Evolutionary conservation across 2,888 invertebrate genomes (phyloP).

Genomic region (Metalampra italica): DNA sequence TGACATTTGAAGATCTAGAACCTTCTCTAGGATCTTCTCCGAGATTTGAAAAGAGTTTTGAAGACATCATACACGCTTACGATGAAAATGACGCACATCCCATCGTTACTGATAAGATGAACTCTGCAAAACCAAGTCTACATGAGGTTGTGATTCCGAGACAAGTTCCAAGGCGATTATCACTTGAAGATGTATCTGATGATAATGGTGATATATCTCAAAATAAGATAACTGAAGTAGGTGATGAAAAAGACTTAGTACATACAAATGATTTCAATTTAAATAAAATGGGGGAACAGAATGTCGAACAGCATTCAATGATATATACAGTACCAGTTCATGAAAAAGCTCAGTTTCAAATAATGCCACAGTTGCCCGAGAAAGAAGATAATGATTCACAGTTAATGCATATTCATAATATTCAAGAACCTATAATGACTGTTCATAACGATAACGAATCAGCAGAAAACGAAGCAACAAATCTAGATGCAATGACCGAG

Average conservation of each 20-base stretch:
- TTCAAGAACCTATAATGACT: too few species aligned
- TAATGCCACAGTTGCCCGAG: not conserved
- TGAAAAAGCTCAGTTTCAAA: not conserved
- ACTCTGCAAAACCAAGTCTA: constrained; percentile 56
- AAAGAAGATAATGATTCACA: not conserved
- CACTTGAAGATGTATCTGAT: not conserved
- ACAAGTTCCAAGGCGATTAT: constrained; percentile 9
- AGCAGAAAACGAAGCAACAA: not conserved
- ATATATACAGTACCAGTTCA: not conserved
- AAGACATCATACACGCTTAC: constrained; percentile 63
- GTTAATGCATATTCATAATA: too few species aligned
- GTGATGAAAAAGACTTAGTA: not conserved
- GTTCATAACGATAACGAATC: not conserved
- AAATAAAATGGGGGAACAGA: not conserved
- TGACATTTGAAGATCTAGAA: constrained; percentile 45
- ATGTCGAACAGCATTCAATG: not conserved
- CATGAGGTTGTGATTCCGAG: constrained; percentile 33
- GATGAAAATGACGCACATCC: constrained; percentile 42
- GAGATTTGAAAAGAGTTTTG: constrained; percentile 54
- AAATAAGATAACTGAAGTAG: not conserved
- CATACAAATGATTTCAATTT: not conserved
- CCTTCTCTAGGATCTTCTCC: too few species aligned
- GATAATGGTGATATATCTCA: constrained; percentile 16
- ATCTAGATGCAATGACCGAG: not conserved
- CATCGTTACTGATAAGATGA: constrained; percentile 32